phyloP scores from a whole-genome alignment of 2,888 invertebrate species.

The Cerastoderma edule region DNA sequence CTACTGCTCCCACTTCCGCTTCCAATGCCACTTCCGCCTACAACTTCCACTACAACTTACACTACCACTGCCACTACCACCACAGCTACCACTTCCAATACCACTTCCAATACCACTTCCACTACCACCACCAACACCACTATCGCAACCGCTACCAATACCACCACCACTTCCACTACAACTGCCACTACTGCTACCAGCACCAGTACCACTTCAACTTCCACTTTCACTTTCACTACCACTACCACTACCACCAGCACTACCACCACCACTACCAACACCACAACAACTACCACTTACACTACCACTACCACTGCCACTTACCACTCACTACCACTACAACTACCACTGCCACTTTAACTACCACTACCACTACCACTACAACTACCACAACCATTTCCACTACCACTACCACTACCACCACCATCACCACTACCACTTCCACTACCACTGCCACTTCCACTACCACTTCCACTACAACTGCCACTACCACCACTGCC shows the following conservation, averaged over 20 bases:
- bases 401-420: too few species aligned
- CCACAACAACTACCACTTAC: slow-evolving; percentile 10
- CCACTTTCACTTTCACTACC: slow-evolving; percentile 9
- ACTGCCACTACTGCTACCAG: slow-evolving; percentile 25
- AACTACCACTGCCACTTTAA: too few species aligned
- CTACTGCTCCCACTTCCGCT: too few species aligned
- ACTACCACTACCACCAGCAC: slow-evolving; percentile 11
- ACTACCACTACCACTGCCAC: slow-evolving; percentile 23
- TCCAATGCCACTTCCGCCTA: too few species aligned
- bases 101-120: slow-evolving; percentile 11
- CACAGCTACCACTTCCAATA: slow-evolving; percentile 16
- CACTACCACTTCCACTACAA: slow-evolving; percentile 12
- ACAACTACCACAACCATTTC: too few species aligned
- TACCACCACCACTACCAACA: neutral
- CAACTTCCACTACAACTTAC: slow-evolving; percentile 14
- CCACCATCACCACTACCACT: too few species aligned
- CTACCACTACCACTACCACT: too few species aligned
- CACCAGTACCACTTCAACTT: slow-evolving; percentile 15
- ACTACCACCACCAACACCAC: slow-evolving; percentile 20
- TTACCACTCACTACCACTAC: too few species aligned
- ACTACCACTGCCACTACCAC: slow-evolving; percentile 16
- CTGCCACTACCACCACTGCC: slow-evolving; percentile 20
- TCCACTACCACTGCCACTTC: too few species aligned
- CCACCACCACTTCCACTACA: slow-evolving; percentile 22
- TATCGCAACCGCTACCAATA: slow-evolving; percentile 3